Conservation (phyloP, 2,888 invertebrate species). For the Seladonia tumulorum region DNA sequence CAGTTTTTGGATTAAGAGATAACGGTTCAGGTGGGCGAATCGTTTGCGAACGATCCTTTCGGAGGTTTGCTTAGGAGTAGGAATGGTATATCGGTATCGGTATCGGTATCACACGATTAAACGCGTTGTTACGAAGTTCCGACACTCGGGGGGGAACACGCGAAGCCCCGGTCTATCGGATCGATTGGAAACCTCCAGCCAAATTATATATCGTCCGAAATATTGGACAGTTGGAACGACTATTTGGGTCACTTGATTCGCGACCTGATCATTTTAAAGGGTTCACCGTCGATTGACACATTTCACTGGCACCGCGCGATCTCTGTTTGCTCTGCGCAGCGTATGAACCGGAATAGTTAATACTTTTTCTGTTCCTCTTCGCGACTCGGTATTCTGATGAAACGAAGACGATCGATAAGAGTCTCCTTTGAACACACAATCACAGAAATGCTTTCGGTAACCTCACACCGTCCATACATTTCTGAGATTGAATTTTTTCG, state of each 20-base stretch:
- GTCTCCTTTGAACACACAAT: constrained; percentile 24
- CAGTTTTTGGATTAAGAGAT: constrained; percentile 33
- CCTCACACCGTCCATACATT: constrained; percentile 17
- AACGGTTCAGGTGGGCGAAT: constrained; percentile 43
- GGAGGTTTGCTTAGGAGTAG: constrained; percentile 54
- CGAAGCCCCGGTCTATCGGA: constrained; percentile 56
- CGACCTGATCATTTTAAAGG: constrained; percentile 60
- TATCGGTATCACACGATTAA: constrained; percentile 47
- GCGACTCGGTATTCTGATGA: not conserved
- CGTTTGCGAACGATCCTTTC: constrained; percentile 44
- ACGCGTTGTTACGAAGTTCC: constrained; percentile 53
- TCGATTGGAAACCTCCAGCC: constrained; percentile 50
- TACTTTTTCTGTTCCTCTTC: not conserved
- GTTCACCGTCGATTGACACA: constrained; percentile 51
- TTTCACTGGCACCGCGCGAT: constrained; percentile 32
- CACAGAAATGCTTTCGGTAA: constrained; percentile 9
- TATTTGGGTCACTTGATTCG: constrained; percentile 61
- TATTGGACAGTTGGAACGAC: constrained; percentile 40
- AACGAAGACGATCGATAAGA: constrained; percentile 24
- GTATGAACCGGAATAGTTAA: not conserved
- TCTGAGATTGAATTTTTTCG: constrained; percentile 43
- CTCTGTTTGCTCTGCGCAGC: constrained; percentile 22
- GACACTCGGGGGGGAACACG: constrained; percentile 34
- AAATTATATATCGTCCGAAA: constrained; percentile 38
- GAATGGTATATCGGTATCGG: constrained; percentile 41